A percentile compares a stretch with the other conserved stretches of the same genome.
These are phyloP conservation scores for Umimayanthus kanabou DNA, from an alignment of 92 coral and sea anemone genomes.

Conservation along the genomic window DNA sequence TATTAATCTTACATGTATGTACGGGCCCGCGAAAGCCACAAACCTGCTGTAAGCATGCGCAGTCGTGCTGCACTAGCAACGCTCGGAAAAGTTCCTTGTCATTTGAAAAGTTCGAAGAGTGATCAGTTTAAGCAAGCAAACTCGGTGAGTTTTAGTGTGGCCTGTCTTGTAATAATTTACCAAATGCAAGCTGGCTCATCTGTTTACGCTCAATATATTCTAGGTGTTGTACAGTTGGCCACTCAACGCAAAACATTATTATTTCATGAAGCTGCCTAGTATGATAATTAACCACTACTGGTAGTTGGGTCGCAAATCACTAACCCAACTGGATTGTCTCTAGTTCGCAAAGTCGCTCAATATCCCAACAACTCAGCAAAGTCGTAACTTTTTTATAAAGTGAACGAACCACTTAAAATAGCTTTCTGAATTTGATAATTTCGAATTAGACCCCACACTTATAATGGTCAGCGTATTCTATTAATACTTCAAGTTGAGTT, in stretches of 20 bases:
- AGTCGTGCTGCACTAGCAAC: slow-evolving; percentile 12
- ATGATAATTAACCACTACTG: slow-evolving; percentile 70
- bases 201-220: slow-evolving; percentile 90
- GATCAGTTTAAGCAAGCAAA: neutral
- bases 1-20: slow-evolving; percentile 74
- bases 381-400: neutral
- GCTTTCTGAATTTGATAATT: neutral
- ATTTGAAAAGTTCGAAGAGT: slow-evolving; percentile 30
- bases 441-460: slow-evolving; percentile 3
- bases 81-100: neutral
- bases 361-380: neutral
- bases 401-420: neutral
- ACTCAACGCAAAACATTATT: slow-evolving; percentile 71
- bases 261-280: slow-evolving; percentile 73
- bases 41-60: slow-evolving; percentile 76
- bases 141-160: neutral
- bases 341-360: slow-evolving; percentile 2
- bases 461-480: slow-evolving; percentile 7
- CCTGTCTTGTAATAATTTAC: slow-evolving; percentile 64
- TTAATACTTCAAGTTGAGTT: slow-evolving; percentile 6
- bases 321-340: neutral
- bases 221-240: slow-evolving; percentile 72
- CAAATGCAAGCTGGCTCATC: slow-evolving; percentile 78
- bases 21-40: slow-evolving; percentile 73
- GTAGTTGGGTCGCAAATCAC: slow-evolving; percentile 21